These are phyloP conservation scores for Choloepus didactylus DNA, from an alignment of 2,797 vertebrate species.

Conservation along the genomic window DNA sequence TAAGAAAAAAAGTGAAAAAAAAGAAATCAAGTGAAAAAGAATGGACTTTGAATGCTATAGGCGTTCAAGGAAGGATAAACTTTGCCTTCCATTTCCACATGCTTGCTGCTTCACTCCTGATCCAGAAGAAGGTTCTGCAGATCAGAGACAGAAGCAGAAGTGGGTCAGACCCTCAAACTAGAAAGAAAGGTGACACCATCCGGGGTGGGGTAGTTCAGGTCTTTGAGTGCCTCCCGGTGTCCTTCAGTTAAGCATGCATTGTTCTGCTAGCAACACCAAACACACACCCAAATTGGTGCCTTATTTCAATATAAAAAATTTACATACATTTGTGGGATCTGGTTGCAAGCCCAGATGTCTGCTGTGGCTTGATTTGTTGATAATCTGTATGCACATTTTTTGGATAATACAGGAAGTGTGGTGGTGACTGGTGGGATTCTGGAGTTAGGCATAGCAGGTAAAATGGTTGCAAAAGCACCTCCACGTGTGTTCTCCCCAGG, in stretches of 20 bases:
- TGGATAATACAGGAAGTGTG: not conserved
- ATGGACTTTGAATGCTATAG: not conserved
- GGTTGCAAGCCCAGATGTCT: not conserved
- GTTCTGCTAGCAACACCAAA: too few species aligned
- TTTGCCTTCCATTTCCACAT: not conserved
- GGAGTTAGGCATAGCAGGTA: not conserved
- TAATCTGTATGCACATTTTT: not conserved
- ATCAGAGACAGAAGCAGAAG: not conserved
- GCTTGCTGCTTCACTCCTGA: not conserved
- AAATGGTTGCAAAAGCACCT: not conserved
- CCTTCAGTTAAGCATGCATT: rapidly evolving
- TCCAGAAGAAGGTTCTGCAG: not conserved
- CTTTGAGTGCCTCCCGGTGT: not conserved
- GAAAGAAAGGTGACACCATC: not conserved
- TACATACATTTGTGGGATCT: not conserved
- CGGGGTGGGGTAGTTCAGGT: not conserved
- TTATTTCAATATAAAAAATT: not conserved
- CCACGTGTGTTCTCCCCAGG: not conserved
- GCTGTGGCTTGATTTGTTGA: not conserved
- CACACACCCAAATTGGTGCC: too few species aligned
- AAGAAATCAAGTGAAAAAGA: not conserved
- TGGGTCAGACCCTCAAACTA: not conserved
- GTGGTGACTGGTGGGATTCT: not conserved
- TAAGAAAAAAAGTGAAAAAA: not conserved
- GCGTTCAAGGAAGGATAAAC: not conserved